Evolutionary conservation across 2,888 invertebrate species (phyloP), one percentile per base, ranked within the genome.

Genomic region (Sesia apiformis): DNA sequence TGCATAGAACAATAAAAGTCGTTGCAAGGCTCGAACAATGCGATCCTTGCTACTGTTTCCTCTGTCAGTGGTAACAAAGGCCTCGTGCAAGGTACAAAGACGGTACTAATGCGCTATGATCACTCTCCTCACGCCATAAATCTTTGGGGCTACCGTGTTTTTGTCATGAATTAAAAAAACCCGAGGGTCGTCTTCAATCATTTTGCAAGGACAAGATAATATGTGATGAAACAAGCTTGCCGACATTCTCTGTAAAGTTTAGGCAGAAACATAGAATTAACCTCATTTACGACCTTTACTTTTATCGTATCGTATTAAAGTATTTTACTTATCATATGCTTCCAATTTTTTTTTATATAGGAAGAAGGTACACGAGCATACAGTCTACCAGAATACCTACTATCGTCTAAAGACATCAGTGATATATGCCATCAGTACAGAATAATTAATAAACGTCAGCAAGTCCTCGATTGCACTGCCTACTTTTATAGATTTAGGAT

Each of bases 71-170:
- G 23, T 2, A 23, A 81, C 81, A 85, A 84, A 80, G 78, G 62
- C 74, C 78, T 70, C 88, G 84, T 78, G 81, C 70, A 64, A 84
- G 59, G 84, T 72, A 88, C 85, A 88, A 87, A 76, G 70, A 65
- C 58, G 54, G 60, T 85, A 83, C 88, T 89, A 87, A 89, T 89
- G 87, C 72, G 74, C 79, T 81, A 87, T 89, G 88, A 89, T 89
- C 85, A 77, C 65, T 72, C 71, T 74, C 67, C 70, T 76, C 67
- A 65, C 68, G 75, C 74, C 87, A 84, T 89, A 89, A 89, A 89
- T 89, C 86, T 83, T 69, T 56, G 59, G 54, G 62, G 74, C 46
- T 43, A 69, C 74, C 69, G 74, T 59, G 69, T 81, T 80, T 80
- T 81, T 79, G 63, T 70, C 54, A 52, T 54, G 57, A 55, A 57